Evolutionary conservation across 2,797 vertebrate species (phyloP).

Genomic region (Pampus argenteus): DNA sequence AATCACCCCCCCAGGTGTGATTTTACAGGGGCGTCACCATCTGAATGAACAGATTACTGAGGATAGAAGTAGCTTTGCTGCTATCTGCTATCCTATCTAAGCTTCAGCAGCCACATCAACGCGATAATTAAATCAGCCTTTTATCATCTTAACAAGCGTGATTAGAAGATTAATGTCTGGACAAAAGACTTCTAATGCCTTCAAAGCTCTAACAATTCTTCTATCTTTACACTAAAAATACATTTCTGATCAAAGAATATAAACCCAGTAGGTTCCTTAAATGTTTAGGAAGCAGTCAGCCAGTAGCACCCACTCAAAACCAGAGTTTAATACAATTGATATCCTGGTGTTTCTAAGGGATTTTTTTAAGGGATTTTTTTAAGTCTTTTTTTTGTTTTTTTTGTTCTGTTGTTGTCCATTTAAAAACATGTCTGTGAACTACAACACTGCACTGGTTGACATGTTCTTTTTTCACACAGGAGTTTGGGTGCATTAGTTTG

Average conservation of each 20-base stretch:
- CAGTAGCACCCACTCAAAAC: no score
- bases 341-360: background rate
- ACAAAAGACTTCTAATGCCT: background rate
- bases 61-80: background rate
- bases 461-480: no score
- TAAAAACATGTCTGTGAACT: no score
- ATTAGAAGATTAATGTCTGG: background rate
- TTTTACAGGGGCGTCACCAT: constrained; percentile 28
- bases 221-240: background rate
- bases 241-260: background rate
- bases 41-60: constrained; percentile 25
- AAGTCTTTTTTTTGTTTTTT: no score
- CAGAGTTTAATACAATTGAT: background rate
- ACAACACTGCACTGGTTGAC: no score
- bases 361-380: no score
- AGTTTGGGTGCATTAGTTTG: no score
- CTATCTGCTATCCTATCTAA: background rate
- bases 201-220: background rate
- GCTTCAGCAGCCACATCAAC: constrained; percentile 1
- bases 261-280: no score
- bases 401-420: no score
- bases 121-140: constrained; percentile 7
- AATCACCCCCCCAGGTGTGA: constrained; percentile 46
- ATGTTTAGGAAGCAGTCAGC: background rate
- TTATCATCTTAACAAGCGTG: background rate